These are phyloP conservation scores for Atherinosoma microstoma DNA, from an alignment of 2,797 vertebrate genomes.

Conservation along the genomic window DNA sequence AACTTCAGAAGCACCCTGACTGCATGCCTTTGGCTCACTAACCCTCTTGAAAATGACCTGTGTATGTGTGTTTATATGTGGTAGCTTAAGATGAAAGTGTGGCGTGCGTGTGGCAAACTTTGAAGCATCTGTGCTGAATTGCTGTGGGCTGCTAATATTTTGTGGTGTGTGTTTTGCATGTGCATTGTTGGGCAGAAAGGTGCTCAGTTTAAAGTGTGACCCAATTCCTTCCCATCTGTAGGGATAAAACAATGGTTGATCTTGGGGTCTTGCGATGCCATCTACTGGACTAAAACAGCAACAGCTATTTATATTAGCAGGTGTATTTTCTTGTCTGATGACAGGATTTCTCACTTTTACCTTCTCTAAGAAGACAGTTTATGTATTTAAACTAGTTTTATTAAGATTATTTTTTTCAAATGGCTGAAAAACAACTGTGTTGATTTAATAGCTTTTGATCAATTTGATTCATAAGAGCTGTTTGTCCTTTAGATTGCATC, in stretches of 20 bases:
- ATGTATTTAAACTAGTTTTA: neutral
- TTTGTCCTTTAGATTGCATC: slow-evolving; percentile 60
- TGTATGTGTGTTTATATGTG: slow-evolving; percentile 41
- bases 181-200: slow-evolving; percentile 40
- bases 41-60: slow-evolving; percentile 59
- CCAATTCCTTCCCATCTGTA: neutral
- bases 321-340: neutral
- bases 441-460: neutral
- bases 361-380: neutral
- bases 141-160: slow-evolving; percentile 25
- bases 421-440: neutral
- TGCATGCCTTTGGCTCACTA: slow-evolving; percentile 79
- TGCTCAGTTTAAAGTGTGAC: slow-evolving; percentile 2
- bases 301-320: slow-evolving; percentile 7
- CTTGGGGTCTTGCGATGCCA: slow-evolving; percentile 54
- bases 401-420: neutral
- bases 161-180: slow-evolving; percentile 53
- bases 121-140: slow-evolving; percentile 25
- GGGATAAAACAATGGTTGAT: slow-evolving; percentile 30
- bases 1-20: slow-evolving; percentile 77
- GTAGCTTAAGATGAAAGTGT: slow-evolving; percentile 11
- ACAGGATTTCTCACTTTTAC: neutral
- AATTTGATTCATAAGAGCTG: neutral
- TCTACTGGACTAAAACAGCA: slow-evolving; percentile 67
- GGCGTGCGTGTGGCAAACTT: slow-evolving; percentile 10